Percentiles rank a stretch among this genome's conserved stretches.
Evolutionary conservation across 2,113 vertebrate species (phyloP).

Genomic region (Probosciger aterrimus): DNA sequence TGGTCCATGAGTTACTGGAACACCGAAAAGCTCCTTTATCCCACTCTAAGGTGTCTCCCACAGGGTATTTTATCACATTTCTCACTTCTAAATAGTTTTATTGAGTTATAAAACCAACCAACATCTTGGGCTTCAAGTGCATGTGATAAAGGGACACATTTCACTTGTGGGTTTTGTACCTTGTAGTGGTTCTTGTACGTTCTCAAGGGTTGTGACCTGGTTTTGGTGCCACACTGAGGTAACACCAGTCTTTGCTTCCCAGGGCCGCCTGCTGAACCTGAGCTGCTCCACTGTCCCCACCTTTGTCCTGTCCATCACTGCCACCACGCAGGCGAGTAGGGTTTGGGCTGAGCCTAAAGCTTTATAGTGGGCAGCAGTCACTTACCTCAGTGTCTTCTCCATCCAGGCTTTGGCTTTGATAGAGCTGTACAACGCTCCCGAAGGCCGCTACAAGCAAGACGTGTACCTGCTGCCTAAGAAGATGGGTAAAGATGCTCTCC

Average conservation of each 20-base stretch:
- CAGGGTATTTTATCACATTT: neutral
- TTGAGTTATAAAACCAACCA: rapidly evolving
- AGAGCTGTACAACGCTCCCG: conserved; percentile 94
- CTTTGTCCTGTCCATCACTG: conserved; percentile 95
- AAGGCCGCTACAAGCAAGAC: conserved; percentile 96
- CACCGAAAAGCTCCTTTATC: neutral
- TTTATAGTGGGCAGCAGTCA: rapidly evolving
- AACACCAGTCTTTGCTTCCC: rapidly evolving
- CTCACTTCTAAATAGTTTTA: neutral
- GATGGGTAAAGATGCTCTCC: conserved; percentile 77
- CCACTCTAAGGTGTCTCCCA: neutral
- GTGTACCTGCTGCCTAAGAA: conserved; percentile 99
- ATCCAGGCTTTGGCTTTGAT: conserved; percentile 91
- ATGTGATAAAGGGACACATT: rapidly evolving
- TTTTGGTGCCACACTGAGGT: rapidly evolving
- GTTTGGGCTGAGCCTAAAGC: neutral
- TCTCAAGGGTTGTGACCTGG: rapidly evolving
- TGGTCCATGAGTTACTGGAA: neutral
- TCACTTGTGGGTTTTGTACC: neutral
- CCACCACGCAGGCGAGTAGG: conserved; percentile 89
- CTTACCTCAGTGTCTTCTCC: neutral
- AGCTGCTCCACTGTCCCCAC: conserved; percentile 98
- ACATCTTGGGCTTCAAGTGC: rapidly evolving
- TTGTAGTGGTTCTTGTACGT: rapidly evolving
- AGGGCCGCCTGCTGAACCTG: conserved; percentile 90